Conservation (phyloP, 2,888 invertebrate species). For the Caenorhabditis sinica region DNA sequence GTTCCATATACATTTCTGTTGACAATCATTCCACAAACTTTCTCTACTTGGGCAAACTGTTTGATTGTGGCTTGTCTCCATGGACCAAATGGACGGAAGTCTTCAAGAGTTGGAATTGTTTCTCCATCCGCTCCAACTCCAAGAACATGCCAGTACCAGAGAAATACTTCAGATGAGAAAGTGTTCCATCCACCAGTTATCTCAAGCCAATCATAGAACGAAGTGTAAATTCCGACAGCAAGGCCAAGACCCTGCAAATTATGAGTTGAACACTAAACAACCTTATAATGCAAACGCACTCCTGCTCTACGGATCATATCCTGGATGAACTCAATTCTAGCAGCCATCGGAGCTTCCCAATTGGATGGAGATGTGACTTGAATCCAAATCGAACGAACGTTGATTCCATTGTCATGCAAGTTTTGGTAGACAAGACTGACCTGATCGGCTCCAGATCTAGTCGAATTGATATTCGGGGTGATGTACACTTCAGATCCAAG, state of each 20-base stretch:
- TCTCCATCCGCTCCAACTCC: constrained; percentile 67
- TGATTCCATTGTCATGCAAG: constrained; percentile 63
- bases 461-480: constrained; percentile 63
- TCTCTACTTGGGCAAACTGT: constrained; percentile 70
- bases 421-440: constrained; percentile 64
- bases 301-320: constrained; percentile 51
- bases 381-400: constrained; percentile 73
- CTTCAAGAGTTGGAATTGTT: constrained; percentile 60
- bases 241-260: constrained; percentile 50
- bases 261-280: not conserved
- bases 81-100: constrained; percentile 71
- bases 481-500: constrained; percentile 72
- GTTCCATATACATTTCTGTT: constrained; percentile 52
- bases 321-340: constrained; percentile 45
- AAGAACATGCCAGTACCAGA: constrained; percentile 74
- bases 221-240: constrained; percentile 71
- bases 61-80: constrained; percentile 67
- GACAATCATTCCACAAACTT: constrained; percentile 66
- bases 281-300: constrained; percentile 13
- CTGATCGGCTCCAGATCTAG: constrained; percentile 64
- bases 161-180: constrained; percentile 46
- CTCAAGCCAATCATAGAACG: constrained; percentile 71
- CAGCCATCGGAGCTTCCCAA: constrained; percentile 26
- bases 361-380: constrained; percentile 54
- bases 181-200: constrained; percentile 66